Evolutionary conservation across 2,797 vertebrate genomes (phyloP).

Genomic region (Simalia tracyae): DNA sequence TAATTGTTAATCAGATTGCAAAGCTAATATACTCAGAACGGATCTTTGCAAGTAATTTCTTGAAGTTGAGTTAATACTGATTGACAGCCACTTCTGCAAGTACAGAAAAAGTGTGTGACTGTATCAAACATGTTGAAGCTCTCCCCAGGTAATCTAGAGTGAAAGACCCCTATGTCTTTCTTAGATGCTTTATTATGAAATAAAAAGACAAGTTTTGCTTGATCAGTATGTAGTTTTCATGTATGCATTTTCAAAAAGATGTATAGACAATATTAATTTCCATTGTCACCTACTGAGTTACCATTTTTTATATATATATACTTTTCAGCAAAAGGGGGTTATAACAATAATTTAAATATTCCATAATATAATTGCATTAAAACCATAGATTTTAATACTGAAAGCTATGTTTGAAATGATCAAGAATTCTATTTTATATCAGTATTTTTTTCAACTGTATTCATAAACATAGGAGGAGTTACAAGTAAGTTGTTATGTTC

Average conservation of each 20-base stretch:
- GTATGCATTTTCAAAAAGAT: not conserved
- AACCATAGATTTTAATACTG: slow-evolving; percentile 19
- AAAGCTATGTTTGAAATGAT: not conserved
- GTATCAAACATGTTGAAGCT: not conserved
- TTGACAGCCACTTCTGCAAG: not conserved
- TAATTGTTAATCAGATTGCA: not conserved
- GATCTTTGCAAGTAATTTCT: not conserved
- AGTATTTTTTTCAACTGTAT: not conserved
- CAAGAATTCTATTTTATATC: not conserved
- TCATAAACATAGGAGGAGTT: slow-evolving; percentile 1
- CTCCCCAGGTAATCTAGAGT: not conserved
- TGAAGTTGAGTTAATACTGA: not conserved
- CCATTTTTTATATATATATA: not conserved
- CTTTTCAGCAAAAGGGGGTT: slow-evolving; percentile 3
- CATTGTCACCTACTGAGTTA: not conserved
- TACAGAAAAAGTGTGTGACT: not conserved
- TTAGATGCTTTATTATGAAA: not conserved
- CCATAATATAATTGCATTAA: not conserved
- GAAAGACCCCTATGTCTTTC: not conserved
- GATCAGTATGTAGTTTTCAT: not conserved
- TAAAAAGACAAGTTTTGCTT: not conserved
- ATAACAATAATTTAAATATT: not conserved
- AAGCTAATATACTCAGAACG: not conserved
- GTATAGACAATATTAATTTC: not conserved
- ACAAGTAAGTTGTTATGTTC: slow-evolving; percentile 12